Evolutionary conservation across 2,113 vertebrate genomes (phyloP), one percentile per base, ranked within the genome.

Genomic region (Rhipidura dahli): DNA sequence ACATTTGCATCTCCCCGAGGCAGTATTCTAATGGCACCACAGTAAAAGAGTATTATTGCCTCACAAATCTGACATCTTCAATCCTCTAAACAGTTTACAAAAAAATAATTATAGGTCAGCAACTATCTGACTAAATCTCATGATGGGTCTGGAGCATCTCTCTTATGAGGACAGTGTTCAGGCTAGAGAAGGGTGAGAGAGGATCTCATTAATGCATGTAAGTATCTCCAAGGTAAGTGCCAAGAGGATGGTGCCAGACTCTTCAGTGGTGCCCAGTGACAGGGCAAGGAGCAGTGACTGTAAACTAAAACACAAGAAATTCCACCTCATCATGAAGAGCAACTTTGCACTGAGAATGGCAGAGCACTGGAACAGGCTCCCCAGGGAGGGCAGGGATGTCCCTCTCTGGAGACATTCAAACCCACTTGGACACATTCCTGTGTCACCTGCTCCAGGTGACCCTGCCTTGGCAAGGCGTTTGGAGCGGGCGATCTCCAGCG

Each of bases 401-500:
- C 18, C 1, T 44, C 9, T 24, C 37, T 24, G 50, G 26, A 54
- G 16, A 20, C 39, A 13, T 7, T 30, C 84, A 54, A 45, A 22
- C 19, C 23, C 47, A 13, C 24, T 5, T 6, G 23, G 15, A 30
- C 24, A 7, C 40, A 0, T 21, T 63, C n/a, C 40, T 8, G 11
- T 4, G 15, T 27, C 56, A 56, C 49, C 57, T 10, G 7, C 24
- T 7, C 9, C 30, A 2, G 28, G 5, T 54, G 23, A 17, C 75
- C 35, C 11, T 27, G 21, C 57, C 26, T 5, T 5, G 26, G 17
- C n/a, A 57, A 7, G 5, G 6, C 2, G 4, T 0, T 15, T 13
- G 44, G 10, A 6, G 24, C 5, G 5, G 16, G 21, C 8, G 20
- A 54, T 47, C 30, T 30, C 39, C 30, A 56, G 13, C n/a, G 24